Base-by-base conservation (phyloP, 1,140 invertebrate genomes). In the Dufourea novaeangliae region DNA sequence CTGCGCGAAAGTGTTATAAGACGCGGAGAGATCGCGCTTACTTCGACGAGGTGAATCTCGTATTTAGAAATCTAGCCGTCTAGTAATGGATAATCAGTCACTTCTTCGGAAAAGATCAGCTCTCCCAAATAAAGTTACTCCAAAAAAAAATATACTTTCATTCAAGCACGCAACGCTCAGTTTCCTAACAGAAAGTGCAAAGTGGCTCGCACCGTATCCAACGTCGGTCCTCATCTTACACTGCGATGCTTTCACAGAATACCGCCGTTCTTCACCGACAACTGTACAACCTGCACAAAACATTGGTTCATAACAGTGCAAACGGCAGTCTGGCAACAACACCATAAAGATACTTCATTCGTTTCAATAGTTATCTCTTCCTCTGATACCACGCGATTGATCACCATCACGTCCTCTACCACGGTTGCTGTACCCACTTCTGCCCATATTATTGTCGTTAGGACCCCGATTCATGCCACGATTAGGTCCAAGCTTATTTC, bases 391-490 rank as follows among this genome's bases (percentile, higher is more conserved):
- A 69, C 90, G 88, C 20, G 87, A 82, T 27, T 82, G 82, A 68
- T 91, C 90, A 14, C 86, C 86, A 22, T 91, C 90, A n/a, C 89
- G 82, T 52, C 90, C 90, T 72, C 91, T 86, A 12, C 88, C 89
- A 6, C 91, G 86, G 82, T 89, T 89, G 25, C 84, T 88, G 20
- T 88, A 91, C 59, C 88, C 89, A n/a, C 84, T 88, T 59, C 90
- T 88, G 86, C 76, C 79, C 61, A 84, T 73, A 44, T 64, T 89
- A 82, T 88, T 91, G 57, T 90, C 88, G 54, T 88, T 91, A 32
- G 83, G 46, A 8, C 81, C 79, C 10, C 91, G 84, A 52, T 84
- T 88, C 80, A 88, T 87, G 1, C 87, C 78, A 64, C 87, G 85
- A 80, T 86, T 90, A 0, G 88, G 86, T 34, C 86, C 88, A 11